phyloP scores from a whole-genome alignment of 2,888 invertebrate genomes.

The Eupithecia centaureata region DNA sequence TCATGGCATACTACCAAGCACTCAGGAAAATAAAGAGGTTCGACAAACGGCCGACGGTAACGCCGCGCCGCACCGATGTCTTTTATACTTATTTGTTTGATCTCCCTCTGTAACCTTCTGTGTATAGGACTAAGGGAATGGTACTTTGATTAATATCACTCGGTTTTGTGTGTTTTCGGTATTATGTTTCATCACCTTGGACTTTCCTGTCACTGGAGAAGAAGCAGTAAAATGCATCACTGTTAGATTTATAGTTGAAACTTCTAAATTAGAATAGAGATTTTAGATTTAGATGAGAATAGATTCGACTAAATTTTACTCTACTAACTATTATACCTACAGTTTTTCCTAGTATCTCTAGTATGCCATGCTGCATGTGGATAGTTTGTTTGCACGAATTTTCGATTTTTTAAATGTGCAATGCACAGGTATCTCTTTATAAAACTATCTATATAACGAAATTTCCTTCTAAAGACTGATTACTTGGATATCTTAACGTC shows the following conservation, averaged over 20 bases:
- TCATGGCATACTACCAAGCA: conserved; percentile 95
- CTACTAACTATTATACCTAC: conserved; percentile 62
- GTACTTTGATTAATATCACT: conserved; percentile 65
- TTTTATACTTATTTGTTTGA: conserved; percentile 75
- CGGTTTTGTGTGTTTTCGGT: conserved; percentile 77
- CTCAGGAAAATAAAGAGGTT: conserved; percentile 96
- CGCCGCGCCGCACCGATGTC: conserved; percentile 72
- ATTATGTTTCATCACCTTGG: conserved; percentile 77
- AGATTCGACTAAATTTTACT: conserved; percentile 69
- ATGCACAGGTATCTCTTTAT: conserved; percentile 49
- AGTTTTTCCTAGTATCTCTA: conserved; percentile 63
- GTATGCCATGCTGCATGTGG: conserved; percentile 77
- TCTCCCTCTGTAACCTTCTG: conserved; percentile 77
- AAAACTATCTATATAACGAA: conserved; percentile 33
- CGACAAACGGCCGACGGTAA: conserved; percentile 54
- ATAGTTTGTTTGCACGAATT: conserved; percentile 75
- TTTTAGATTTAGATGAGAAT: conserved; percentile 65
- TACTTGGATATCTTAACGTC: conserved; percentile 21
- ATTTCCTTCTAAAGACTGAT: conserved; percentile 29
- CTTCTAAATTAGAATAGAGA: conserved; percentile 49
- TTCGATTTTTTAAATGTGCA: conserved; percentile 54
- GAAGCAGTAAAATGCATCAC: conserved; percentile 64
- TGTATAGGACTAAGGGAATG: conserved; percentile 81
- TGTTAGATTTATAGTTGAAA: conserved; percentile 52
- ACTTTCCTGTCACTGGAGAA: conserved; percentile 72